Evolutionary conservation across 2,797 vertebrate species (phyloP), one percentile per base, ranked within the genome.

Genomic region (Gymnocypris eckloni): DNA sequence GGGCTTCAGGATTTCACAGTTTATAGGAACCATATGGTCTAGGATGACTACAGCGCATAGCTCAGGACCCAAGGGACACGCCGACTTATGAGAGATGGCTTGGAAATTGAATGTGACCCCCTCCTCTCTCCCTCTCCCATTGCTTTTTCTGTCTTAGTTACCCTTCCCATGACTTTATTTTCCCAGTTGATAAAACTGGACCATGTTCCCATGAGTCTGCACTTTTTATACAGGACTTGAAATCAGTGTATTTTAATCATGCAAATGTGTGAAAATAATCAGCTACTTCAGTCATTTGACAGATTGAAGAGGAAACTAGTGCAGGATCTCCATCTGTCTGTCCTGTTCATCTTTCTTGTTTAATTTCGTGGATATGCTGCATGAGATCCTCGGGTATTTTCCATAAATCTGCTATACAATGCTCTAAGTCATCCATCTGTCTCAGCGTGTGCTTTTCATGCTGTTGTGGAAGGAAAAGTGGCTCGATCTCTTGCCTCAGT

Each of bases 1-100:
- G 73, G 84, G 82, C 86, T 85, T 75, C 67, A 79, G 39, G 71
- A 91, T 86, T 89, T 90, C 88, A 88, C 87, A 90, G 89, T 89
- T 90, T 90, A 90, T 87, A 87, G 80, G 84, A 90, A 91, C 88
- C 88, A 90, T 89, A 87, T 89, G 87, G 86, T n/a, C 69, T 86
- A 87, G 87, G 80, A 89, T 87, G 89, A 88, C 88, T 91, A 88
- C 85, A 88, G 89, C 85, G 61, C 86, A 87, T 88, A 88, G 86
- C 83, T 85, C 18, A 22, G 84, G 82, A 89, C 82, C 86, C 87
- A 87, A 77, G 89, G 88, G 89, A 86, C 86, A 81, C 54, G 52
- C 79, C 75, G 69, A 67, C 59, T 59, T 84, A 80, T 88, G 87
- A 88, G 84, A 85, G 82, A 91, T 90, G 87, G 85, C 78, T 88